Base-by-base conservation (phyloP, 2,888 invertebrate genomes). In the Bimastos eiseni region DNA sequence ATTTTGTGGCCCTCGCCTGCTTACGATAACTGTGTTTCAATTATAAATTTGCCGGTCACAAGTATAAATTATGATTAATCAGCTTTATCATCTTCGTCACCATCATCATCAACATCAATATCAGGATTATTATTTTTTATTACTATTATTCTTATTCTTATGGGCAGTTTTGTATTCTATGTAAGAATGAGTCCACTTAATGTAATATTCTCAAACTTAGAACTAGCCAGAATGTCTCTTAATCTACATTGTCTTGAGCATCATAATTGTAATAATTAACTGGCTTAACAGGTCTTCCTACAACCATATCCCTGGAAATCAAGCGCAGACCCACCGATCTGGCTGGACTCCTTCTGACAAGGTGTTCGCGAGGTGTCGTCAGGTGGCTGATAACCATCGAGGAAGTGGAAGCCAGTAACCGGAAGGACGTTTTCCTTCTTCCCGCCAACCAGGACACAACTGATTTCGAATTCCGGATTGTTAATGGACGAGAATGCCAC, bases 41-140 rank as follows among this genome's bases (percentile, higher is more conserved):
- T 36, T 6, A 33, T 36, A 24, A 38, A 24, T 21, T 11, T n/a
- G 30, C 41, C 21, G 30, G 30, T 44, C 38, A 21, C 17, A 13
- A 41, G 13, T 17, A 13, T 41, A 13, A 41, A n/a, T n/a, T n/a
- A n/a, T n/a, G n/a, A n/a, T n/a, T 49, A 6, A 21, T 49, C 41
- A 49, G 4, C 49, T 3, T 49, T 24, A 49, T 21, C 49, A 21
- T 49, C 44, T 49, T 30, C 38, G 36, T 11, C 49, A 88, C 55
- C 89, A 24, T 55, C 89, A 89, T 49, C 89, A 89, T 89, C 90
- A 83, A 30, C 90, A 83, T 5, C 84, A 83, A n/a, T n/a, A n/a
- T n/a, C n/a, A n/a, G n/a, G n/a, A n/a, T n/a, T n/a, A n/a, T n/a
- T n/a, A n/a, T n/a, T n/a, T n/a, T n/a, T n/a, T n/a, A n/a, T n/a